phyloP scores from a whole-genome alignment of 2,113 vertebrate species.

The Dicrurus megarhynchus region DNA sequence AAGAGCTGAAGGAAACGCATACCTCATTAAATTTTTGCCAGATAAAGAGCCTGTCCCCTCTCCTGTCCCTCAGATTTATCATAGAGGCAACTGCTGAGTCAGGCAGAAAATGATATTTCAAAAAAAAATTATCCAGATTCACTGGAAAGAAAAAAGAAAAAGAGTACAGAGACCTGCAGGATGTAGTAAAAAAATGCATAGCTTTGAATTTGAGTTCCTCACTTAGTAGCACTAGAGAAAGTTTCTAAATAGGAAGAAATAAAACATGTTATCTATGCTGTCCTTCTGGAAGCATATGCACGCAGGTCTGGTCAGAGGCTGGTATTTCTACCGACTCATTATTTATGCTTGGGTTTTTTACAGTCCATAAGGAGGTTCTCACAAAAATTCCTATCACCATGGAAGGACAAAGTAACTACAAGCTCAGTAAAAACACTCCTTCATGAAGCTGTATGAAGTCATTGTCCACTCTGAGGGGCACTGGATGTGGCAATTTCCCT shows the following conservation, averaged over 20 bases:
- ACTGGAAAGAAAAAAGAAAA: neutral
- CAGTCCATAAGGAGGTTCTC: neutral
- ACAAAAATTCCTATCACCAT: neutral
- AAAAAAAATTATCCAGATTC: neutral
- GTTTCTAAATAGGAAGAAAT: neutral
- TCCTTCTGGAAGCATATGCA: neutral
- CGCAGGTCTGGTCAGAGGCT: neutral
- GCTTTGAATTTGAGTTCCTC: neutral
- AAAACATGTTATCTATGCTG: neutral
- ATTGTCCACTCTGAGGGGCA: neutral
- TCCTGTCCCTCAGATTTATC: neutral
- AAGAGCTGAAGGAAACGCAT: neutral
- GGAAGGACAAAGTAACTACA: neutral
- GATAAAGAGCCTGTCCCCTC: neutral
- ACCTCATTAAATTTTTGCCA: conserved; percentile 24
- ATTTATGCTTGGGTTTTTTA: neutral
- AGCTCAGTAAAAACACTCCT: neutral
- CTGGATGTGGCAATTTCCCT: neutral
- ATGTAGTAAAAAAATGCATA: neutral
- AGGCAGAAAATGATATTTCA: neutral
- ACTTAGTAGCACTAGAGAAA: neutral
- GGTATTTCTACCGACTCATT: neutral
- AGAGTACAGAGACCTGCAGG: neutral
- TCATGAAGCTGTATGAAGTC: neutral
- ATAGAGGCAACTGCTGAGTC: neutral